Evolutionary conservation across 2,113 vertebrate genomes (phyloP).

Genomic region (Brachypteracias leptosomus): DNA sequence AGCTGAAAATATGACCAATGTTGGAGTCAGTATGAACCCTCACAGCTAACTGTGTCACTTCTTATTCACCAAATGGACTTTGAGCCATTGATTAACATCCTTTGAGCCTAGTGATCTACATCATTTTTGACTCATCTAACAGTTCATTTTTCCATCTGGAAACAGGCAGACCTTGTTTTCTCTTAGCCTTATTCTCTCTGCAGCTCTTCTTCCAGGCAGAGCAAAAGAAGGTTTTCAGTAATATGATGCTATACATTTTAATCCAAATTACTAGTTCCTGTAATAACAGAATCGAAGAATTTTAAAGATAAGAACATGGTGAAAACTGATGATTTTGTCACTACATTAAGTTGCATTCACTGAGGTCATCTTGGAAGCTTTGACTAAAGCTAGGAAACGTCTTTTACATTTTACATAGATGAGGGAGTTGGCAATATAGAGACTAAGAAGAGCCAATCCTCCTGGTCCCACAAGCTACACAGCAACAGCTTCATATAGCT

Average conservation of each 20-base stretch:
- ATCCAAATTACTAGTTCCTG: not conserved
- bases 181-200: not conserved
- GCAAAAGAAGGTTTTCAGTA: not conserved
- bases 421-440: not conserved
- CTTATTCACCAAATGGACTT: not conserved
- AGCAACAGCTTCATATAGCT: slow-evolving; percentile 1
- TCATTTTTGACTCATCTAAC: not conserved
- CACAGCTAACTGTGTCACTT: not conserved
- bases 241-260: not conserved
- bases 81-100: not conserved
- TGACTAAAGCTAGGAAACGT: not conserved
- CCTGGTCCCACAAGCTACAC: not conserved
- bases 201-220: not conserved
- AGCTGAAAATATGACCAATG: not conserved
- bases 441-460: not conserved
- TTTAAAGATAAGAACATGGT: not conserved
- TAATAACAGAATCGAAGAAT: not conserved
- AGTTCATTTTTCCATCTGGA: not conserved
- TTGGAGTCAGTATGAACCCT: not conserved
- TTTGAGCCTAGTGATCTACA: not conserved
- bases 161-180: not conserved
- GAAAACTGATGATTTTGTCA: not conserved
- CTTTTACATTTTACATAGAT: not conserved
- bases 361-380: not conserved
- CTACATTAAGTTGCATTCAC: not conserved